Evolutionary conservation across 2,888 invertebrate species (phyloP).

Genomic region (Minunthozetes semirufus): DNA sequence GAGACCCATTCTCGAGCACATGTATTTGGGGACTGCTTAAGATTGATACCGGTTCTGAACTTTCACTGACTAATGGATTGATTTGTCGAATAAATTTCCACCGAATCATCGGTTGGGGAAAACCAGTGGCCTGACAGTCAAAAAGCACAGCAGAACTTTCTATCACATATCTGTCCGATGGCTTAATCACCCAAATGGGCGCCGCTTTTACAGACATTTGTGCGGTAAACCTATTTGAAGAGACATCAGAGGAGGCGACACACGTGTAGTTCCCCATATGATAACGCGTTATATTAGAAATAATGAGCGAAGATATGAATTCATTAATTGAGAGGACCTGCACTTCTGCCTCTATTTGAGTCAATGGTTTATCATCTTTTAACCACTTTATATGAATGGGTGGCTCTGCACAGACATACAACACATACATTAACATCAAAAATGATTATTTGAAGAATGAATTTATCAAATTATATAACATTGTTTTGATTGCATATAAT

Average conservation of each 20-base stretch:
- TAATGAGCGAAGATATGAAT: slow-evolving; percentile 46
- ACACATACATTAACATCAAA: too few species aligned
- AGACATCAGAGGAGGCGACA: slow-evolving; percentile 45
- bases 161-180: slow-evolving; percentile 16
- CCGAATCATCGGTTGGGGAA: slow-evolving; percentile 47
- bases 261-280: slow-evolving; percentile 51
- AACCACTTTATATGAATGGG: slow-evolving; percentile 49
- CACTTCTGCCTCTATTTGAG: slow-evolving; percentile 37
- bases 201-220: slow-evolving; percentile 45
- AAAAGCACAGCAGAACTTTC: slow-evolving; percentile 45
- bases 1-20: slow-evolving; percentile 42
- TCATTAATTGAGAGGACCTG: slow-evolving; percentile 42
- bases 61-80: neutral
- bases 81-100: slow-evolving; percentile 45
- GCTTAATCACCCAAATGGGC: slow-evolving; percentile 32
- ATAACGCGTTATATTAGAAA: slow-evolving; percentile 47
- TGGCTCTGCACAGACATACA: slow-evolving; percentile 45
- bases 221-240: slow-evolving; percentile 45
- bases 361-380: slow-evolving; percentile 47
- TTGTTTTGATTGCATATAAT: neutral
- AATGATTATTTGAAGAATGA: neutral
- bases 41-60: slow-evolving; percentile 33
- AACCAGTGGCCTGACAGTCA: slow-evolving; percentile 48
- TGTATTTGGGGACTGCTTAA: slow-evolving; percentile 39
- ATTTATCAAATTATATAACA: neutral